Evolutionary conservation across 1,140 invertebrate species (phyloP), one percentile per base, ranked within the genome.

Genomic region (Popillia japonica): DNA sequence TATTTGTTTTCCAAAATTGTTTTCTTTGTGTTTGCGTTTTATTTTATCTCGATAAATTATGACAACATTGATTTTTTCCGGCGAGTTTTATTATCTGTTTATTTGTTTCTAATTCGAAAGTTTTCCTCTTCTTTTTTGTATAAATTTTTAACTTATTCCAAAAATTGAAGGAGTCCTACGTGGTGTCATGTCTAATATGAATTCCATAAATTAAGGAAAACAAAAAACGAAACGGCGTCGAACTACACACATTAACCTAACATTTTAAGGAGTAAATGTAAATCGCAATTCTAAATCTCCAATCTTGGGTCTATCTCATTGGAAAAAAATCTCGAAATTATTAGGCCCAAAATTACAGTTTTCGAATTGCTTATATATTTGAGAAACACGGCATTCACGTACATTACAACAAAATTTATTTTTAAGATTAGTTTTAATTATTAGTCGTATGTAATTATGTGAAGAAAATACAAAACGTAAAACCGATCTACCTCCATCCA

Each of bases 1-100:
- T 81, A 79, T 80, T 79, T 75, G 80, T 82, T 82, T 81, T 68
- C 61, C 61, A 80, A 82, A 68, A 41, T 76, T 72, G 64, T 80
- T 76, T 79, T 79, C 76, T 68, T 76, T 79, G 77, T 76, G 81
- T 82, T 81, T 76, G 79, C 78, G 78, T 80, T 80, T 77, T 72
- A 23, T 72, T 78, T 72, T 20, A 41, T 23, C 10, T 68, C 61
- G 17, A 68, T 14, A 82, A 82, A 82, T 82, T 83, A 83, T 82
- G 81, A 82, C 81, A 83, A 80, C 72, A 83, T 83, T 83, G 79
- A 68, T 79, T 79, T 68, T 79, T 82, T 80, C 81, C 64, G 75
- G 79, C 72, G 81, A 80, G 75, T 82, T 83, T 82, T 82, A 81
- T 82, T 81, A 48, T 40, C 41, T 79, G 80, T 82, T 82, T 83